Base-by-base conservation (phyloP, 1,140 invertebrate species). In the Drosophila carrolli region DNA sequence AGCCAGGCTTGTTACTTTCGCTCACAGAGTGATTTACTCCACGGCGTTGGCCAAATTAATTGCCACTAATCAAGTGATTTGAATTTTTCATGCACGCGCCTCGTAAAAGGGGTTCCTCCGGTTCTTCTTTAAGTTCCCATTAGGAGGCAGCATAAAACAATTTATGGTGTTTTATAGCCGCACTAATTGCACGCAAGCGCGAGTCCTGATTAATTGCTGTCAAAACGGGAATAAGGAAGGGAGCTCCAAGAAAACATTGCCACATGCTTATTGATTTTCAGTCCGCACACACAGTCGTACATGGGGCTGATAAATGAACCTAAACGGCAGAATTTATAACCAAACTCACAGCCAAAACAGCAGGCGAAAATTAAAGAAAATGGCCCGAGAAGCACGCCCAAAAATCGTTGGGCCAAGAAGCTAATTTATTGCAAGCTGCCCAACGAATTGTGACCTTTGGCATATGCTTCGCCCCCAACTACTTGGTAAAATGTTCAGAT, bases 51-150 rank as follows among this genome's bases (percentile, higher is more conserved):
- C 40, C 60, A 78, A 86, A 75, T 85, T 86, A 85, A 85, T 85
- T 85, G 82, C 75, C 78, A 67, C 78, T 78, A 85, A 85, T 86
- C 75, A 85, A 85, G 82, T 81, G 82, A 85, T 85, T 85, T 86
- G 68, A 86, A 85, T 75, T 81, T 81, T 85, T 81, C 78, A 86
- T 86, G 82, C 73, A 27, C 56, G 62, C 19, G 37, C 60, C 65
- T 84, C 76, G 66, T 68, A 56, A 84, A 77, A 71, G 44, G 61
- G 66, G 53, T 78, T 73, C 29, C 43, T 23, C 72, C n/a, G 43
- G 14, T 19, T 56, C 23, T 48, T 67, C 54, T 40, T 41, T 13
- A 32, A 53, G 44, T 62, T 48, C 32, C 32, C 55, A 58, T 70
- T 60, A 76, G 68, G 47, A 80, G 55, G 67, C 59, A 48, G 70